Conservation (phyloP, 2,888 invertebrate genomes). For the Oligia strigilis region DNA sequence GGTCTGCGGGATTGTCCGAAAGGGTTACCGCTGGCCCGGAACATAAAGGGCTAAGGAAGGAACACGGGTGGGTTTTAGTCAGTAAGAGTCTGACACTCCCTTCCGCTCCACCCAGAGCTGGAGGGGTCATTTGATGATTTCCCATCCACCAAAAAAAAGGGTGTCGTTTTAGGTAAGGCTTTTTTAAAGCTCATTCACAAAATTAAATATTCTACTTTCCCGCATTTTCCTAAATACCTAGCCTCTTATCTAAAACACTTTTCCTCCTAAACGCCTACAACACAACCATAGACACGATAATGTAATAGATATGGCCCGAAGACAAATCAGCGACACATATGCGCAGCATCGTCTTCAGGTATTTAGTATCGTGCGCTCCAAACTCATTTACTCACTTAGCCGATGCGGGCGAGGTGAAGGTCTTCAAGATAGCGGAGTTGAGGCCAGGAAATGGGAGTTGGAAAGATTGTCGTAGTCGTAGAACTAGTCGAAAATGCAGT, state of each 20-base stretch:
- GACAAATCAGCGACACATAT: slow-evolving; percentile 19
- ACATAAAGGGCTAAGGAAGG: too few relatives aligned
- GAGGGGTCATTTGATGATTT: too few relatives aligned
- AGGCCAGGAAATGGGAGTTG: neutral
- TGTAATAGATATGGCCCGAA: slow-evolving; percentile 15
- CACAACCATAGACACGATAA: neutral
- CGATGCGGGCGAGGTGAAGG: slow-evolving; percentile 1
- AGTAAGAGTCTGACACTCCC: too few relatives aligned
- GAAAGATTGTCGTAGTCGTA: too few relatives aligned
- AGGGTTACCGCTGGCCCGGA: too few relatives aligned
- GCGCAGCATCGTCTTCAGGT: slow-evolving; percentile 15
- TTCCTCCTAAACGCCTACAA: neutral
- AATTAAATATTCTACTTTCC: too few relatives aligned
- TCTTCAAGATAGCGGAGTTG: slow-evolving; percentile 18
- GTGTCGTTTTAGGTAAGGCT: too few relatives aligned
- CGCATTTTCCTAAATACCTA: neutral
- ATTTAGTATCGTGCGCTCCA: slow-evolving; percentile 19
- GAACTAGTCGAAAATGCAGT: neutral
- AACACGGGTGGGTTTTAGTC: too few relatives aligned
- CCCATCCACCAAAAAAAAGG: too few relatives aligned
- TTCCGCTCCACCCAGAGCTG: too few relatives aligned
- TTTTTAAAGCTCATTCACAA: neutral
- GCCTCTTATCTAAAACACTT: neutral
- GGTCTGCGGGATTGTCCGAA: too few relatives aligned
- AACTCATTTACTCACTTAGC: slow-evolving; percentile 54